Base-by-base conservation (phyloP, 2,797 vertebrate genomes). In the Enteromius afrohamiltoni region DNA sequence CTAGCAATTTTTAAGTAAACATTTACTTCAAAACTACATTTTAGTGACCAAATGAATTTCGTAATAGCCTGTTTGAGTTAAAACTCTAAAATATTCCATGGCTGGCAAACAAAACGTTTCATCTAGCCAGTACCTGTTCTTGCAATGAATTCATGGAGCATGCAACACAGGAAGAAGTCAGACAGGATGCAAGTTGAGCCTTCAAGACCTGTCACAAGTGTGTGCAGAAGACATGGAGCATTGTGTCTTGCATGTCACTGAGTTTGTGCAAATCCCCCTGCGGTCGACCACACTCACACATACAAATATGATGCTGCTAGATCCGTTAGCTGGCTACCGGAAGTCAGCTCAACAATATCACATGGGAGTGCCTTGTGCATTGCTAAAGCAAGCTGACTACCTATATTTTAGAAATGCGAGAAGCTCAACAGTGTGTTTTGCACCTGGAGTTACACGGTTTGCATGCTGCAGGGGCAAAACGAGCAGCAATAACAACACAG, bases 301-400 rank as follows among this genome's bases (percentile, higher is more conserved):
- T 1, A 74, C 6, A 79, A 74, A 74, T 55, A 42, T 45, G 60
- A 84, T 80, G 82, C 49, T 75, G 65, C 78, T 80, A 76, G 47
- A 79, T 74, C 51, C 17, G 70, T 64, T 37, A 81, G 78, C 85
- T 49, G 14, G 34, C 69, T 70, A 78, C 83, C 79, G 77, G 83
- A 80, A 85, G 80, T 81, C 62, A 79, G 45, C 79, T 67, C 83
- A 78, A 68, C 55, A 49, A 70, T 53, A 71, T 70, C 71, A 86
- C 82, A 84, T 74, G 85, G 77, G 78, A 86, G 85, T 84, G 82
- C 34, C 82, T 71, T 77, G 68, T 84, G 83, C 75, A 60, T 13
- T 29, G 40, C 68, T 51, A 34, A 79, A 64, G 31, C 75, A 42
- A 55, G 68, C 73, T 73, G n/a, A 64, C 29, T 55, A 53, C 55